Evolutionary conservation across 1,140 invertebrate species (phyloP).

Genomic region (Hirudo medicinalis): DNA sequence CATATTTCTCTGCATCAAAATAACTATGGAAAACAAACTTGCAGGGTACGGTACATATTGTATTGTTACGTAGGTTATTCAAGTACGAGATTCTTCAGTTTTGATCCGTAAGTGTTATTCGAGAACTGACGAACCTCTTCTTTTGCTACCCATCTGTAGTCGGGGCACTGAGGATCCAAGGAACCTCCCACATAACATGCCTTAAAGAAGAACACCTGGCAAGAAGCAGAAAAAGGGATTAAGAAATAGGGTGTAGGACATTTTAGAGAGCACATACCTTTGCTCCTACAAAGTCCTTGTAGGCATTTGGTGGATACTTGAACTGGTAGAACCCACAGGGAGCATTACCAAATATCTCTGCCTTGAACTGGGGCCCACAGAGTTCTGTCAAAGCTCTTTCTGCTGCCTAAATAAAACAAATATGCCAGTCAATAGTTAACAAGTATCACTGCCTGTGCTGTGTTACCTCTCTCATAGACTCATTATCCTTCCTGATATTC

Average conservation of each 20-base stretch:
- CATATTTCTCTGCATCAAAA: no score
- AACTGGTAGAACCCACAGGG: neutral
- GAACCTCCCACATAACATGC: neutral
- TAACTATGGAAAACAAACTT: no score
- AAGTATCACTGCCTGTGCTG: neutral
- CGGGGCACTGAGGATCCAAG: neutral
- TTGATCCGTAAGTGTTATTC: neutral
- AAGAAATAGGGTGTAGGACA: neutral
- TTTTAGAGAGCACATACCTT: neutral
- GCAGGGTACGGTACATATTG: no score
- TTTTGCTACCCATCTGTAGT: neutral
- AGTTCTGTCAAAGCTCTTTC: neutral
- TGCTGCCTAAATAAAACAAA: neutral
- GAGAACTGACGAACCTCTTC: neutral
- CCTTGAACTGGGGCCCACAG: neutral
- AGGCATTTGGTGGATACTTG: conserved; percentile 1
- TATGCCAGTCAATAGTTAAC: neutral
- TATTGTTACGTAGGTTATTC: no score
- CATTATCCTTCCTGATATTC: conserved; percentile 1
- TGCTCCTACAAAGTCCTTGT: neutral
- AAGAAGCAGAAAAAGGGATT: neutral
- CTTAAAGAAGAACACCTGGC: conserved; percentile 11
- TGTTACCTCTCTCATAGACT: neutral
- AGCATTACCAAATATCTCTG: neutral
- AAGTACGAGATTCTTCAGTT: no score